phyloP scores from a whole-genome alignment of 2,888 invertebrate species.

The Drosophila hamatofila region DNA sequence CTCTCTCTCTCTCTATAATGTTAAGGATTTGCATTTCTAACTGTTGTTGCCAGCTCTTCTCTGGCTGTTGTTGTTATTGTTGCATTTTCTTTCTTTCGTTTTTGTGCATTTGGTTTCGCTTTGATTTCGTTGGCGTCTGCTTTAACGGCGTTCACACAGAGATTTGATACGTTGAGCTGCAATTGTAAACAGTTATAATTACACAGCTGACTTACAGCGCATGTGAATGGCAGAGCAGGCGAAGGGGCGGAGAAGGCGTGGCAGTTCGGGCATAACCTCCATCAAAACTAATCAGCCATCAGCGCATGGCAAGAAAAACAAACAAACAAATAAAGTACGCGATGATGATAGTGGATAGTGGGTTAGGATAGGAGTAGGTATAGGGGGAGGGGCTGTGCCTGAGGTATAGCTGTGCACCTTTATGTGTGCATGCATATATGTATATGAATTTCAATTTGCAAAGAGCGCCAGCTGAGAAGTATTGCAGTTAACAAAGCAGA shows the following conservation, averaged over 20 bases:
- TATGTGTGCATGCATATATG: neutral
- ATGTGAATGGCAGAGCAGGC: neutral
- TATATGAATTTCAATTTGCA: slow-evolving; percentile 24
- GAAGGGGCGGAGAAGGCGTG: neutral
- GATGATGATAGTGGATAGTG: neutral
- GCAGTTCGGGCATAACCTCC: slow-evolving; percentile 42
- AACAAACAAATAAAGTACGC: slow-evolving; percentile 34
- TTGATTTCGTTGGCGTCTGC: slow-evolving; percentile 48
- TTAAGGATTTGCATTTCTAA: slow-evolving; percentile 41
- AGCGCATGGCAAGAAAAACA: slow-evolving; percentile 37
- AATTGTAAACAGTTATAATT: slow-evolving; percentile 66
- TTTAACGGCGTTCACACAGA: slow-evolving; percentile 42
- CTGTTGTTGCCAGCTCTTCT: slow-evolving; percentile 16
- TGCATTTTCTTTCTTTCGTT: slow-evolving; percentile 7
- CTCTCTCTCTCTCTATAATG: slow-evolving; percentile 17
- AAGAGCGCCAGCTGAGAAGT: neutral
- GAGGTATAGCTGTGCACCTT: slow-evolving; percentile 2
- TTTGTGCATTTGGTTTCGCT: slow-evolving; percentile 20
- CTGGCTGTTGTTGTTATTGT: neutral
- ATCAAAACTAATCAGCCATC: slow-evolving; percentile 75
- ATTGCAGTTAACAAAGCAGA: neutral
- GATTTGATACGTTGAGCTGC: slow-evolving; percentile 49
- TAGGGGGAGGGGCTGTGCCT: neutral
- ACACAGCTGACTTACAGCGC: slow-evolving; percentile 23
- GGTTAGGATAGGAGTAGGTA: neutral